Percentiles rank a stretch among this genome's conserved stretches.
Evolutionary conservation across 64 coral and sea anemone species (phyloP).

Genomic region (Stichodactyla mertensii): DNA sequence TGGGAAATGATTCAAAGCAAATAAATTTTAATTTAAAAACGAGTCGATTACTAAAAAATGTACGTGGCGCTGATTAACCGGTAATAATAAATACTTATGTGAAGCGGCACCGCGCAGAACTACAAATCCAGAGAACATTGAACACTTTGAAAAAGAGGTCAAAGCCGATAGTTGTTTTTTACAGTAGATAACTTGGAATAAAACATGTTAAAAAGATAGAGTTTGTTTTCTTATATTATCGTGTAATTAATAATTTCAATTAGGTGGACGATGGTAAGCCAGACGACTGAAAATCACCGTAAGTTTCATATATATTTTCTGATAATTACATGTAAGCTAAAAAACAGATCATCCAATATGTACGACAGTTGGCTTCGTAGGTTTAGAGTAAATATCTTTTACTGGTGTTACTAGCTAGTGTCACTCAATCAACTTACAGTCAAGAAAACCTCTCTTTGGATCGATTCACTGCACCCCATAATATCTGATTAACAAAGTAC

Average conservation of each 20-base stretch:
- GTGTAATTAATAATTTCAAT: neutral
- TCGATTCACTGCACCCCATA: constrained; percentile 15
- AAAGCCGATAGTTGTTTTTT: neutral
- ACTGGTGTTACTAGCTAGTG: neutral
- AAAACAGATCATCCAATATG: neutral
- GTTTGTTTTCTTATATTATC: neutral
- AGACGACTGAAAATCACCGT: neutral
- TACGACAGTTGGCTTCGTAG: neutral
- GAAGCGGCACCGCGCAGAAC: no score
- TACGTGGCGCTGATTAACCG: no score
- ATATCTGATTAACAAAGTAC: neutral
- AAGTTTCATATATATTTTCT: no score
- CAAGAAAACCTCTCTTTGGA: constrained; percentile 7
- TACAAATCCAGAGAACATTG: neutral
- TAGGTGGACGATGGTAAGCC: neutral
- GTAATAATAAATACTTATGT: no score
- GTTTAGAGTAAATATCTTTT: neutral
- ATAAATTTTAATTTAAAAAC: no score
- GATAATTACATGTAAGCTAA: neutral
- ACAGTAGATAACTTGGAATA: neutral
- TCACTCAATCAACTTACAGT: neutral
- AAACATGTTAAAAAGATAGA: neutral
- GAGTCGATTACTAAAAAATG: no score
- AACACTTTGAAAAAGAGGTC: neutral
- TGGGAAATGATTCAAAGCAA: no score